Conservation (phyloP, 2,888 invertebrate species). For the Seladonia tumulorum region DNA sequence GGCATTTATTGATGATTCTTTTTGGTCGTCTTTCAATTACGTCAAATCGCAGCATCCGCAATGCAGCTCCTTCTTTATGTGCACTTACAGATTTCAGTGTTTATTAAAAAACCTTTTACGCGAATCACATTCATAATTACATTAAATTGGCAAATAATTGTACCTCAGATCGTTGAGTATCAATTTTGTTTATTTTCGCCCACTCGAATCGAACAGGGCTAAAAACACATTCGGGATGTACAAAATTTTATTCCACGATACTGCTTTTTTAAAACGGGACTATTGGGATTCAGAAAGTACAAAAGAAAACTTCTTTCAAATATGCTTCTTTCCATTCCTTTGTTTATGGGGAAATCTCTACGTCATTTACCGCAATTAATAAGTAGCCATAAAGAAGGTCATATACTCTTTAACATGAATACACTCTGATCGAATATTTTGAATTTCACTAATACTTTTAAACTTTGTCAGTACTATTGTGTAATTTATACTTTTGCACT, state of each 20-base stretch:
- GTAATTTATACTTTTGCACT: too few relatives aligned
- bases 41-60: constrained; percentile 38
- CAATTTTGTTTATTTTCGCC: neutral
- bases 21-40: constrained; percentile 31
- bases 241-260: neutral
- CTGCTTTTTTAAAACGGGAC: neutral
- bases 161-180: neutral
- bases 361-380: neutral
- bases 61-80: neutral
- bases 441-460: neutral
- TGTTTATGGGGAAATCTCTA: neutral
- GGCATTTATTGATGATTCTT: constrained; percentile 25
- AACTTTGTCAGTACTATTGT: neutral
- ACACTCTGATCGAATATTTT: neutral
- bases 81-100: neutral
- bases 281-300: neutral
- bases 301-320: neutral
- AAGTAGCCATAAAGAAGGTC: too few relatives aligned
- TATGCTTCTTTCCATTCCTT: neutral
- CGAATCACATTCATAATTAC: neutral
- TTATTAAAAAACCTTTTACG: neutral
- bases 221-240: neutral
- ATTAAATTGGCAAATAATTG: neutral
- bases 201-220: neutral
- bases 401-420: too few relatives aligned